Evolutionary conservation across 2,113 vertebrate genomes (phyloP).

Genomic region (Haemorhous mexicanus): DNA sequence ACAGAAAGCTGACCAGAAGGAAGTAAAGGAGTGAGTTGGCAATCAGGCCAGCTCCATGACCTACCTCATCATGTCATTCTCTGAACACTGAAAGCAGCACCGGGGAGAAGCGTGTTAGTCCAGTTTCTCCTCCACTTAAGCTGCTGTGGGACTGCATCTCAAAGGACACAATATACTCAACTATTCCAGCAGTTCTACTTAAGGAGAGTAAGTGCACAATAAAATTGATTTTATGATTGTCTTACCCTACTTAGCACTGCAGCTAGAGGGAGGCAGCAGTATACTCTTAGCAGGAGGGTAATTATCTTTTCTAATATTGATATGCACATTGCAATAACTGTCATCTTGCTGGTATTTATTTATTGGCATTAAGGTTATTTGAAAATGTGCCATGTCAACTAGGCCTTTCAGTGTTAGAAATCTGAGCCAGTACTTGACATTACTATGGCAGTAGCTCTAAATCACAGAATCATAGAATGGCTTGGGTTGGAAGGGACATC

Average conservation of each 20-base stretch:
- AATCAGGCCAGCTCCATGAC: background rate
- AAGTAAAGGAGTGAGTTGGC: background rate
- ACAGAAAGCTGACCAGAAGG: background rate
- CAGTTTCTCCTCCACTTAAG: background rate
- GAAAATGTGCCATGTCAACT: background rate
- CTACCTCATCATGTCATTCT: background rate
- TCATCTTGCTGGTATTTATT: background rate
- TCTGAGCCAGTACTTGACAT: background rate
- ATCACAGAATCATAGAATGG: background rate
- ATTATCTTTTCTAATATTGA: background rate
- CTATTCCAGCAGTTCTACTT: background rate
- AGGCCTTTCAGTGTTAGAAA: background rate
- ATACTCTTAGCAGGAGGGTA: background rate
- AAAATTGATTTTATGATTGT: background rate
- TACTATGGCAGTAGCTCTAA: background rate
- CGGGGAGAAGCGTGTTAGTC: background rate
- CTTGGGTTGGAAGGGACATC: background rate
- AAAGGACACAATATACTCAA: background rate
- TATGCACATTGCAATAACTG: background rate
- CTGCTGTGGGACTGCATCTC: background rate
- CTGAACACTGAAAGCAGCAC: background rate
- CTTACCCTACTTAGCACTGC: background rate
- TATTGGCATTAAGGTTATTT: background rate
- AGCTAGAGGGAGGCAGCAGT: background rate
- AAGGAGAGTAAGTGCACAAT: background rate